Evolutionary conservation across 1,140 invertebrate species (phyloP), one percentile per base, ranked within the genome.

Genomic region (Pseudomyrmex dendroicus): DNA sequence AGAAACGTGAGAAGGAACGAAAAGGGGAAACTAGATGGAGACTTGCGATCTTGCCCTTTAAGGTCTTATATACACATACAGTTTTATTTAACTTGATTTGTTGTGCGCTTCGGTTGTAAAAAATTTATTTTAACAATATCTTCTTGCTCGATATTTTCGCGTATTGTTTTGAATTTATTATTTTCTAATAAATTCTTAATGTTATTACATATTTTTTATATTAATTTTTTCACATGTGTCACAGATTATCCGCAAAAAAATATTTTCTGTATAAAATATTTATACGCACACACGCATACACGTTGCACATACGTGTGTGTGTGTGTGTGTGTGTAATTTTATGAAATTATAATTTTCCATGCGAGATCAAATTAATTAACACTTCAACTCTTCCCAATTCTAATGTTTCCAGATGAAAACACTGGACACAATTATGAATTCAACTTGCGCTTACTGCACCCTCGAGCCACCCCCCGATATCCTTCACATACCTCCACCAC

Each of bases 401-500:
- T 44, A 57, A 62, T 82, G 4, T 35, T 59, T 59, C 17, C 25
- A 92, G 91, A 91, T 91, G 83, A 73, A 73, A 48, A 73, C 86
- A 74, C 85, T 91, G 54, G 90, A 91, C 13, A 56, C 89, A 57
- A 88, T 86, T 0, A 84, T 91, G 66, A 91, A 90, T 78, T 91
- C 92, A 12, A 90, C 88, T 73, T 94, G 92, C 46, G 84, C 92
- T 5, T 85, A 88, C 9, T 95, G 96, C 88, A 96, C 96, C n/a
- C 92, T 97, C 20, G 97, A 96, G 8, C 97, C 97, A n/a, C 97
- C 97, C 13, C 97, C 97, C 1, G 96, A 97, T 90, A 96, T 95
- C 84, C 92, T 97, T 63, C 96, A 96, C 83, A 96, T 97, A 93
- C 97, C 97, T n/a, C 97, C 97, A 46, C 97, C 97, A 1, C 97